phyloP scores from a whole-genome alignment of 2,113 vertebrate genomes.

The Lepisosteus osseus region DNA sequence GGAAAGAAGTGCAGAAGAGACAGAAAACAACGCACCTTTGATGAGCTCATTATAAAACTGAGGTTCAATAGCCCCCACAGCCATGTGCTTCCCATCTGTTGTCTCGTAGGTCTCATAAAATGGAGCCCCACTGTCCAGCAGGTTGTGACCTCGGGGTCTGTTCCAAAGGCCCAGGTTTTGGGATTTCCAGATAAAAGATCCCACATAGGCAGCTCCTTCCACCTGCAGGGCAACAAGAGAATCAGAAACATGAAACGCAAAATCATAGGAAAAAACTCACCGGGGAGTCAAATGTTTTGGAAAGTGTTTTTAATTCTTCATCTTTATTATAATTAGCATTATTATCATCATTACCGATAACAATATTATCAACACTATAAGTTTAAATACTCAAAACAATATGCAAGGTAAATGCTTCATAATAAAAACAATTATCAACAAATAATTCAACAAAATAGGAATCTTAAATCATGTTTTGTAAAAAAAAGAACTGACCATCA shows the following conservation, averaged over 20 bases:
- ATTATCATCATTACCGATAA: too few species aligned
- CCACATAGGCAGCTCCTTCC: slow-evolving; percentile 85
- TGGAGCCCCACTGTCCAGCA: slow-evolving; percentile 84
- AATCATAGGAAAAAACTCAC: too few species aligned
- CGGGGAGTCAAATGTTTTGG: too few species aligned
- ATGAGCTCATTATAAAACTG: slow-evolving; percentile 82
- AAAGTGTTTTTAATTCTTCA: too few species aligned
- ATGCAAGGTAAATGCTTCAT: too few species aligned
- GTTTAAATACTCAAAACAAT: too few species aligned
- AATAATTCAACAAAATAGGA: too few species aligned
- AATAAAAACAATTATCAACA: too few species aligned
- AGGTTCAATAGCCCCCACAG: slow-evolving; percentile 87
- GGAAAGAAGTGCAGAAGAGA: neutral
- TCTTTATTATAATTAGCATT: too few species aligned
- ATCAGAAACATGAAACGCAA: neutral
- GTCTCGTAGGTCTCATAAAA: slow-evolving; percentile 90
- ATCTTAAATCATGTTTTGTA: too few species aligned
- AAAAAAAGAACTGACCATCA: too few species aligned
- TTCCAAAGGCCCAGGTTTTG: slow-evolving; percentile 68
- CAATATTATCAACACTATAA: too few species aligned
- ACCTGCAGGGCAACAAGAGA: slow-evolving; percentile 63
- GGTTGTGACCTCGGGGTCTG: slow-evolving; percentile 73
- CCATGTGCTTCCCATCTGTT: slow-evolving; percentile 78
- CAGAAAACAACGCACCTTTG: slow-evolving; percentile 59
- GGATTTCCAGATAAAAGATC: slow-evolving; percentile 91